phyloP scores from a whole-genome alignment of 1,140 invertebrate species.

The Marisa cornuarietis region DNA sequence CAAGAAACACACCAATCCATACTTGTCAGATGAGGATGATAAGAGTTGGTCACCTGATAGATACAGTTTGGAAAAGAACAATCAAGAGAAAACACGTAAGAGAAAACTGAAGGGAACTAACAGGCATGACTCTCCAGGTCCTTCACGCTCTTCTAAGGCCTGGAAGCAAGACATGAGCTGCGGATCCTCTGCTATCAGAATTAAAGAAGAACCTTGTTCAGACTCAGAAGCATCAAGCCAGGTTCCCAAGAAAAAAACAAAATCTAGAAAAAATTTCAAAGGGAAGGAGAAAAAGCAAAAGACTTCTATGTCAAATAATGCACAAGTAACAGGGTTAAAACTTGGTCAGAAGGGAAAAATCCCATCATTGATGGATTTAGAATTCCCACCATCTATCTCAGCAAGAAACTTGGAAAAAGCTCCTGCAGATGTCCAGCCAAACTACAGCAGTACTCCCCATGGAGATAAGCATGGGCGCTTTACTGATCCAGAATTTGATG shows the following conservation, averaged over 20 bases:
- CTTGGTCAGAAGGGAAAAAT: neutral
- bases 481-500: neutral
- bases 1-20: neutral
- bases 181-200: neutral
- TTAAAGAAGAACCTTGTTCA: neutral
- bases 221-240: neutral
- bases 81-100: neutral
- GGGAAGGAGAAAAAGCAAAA: slow-evolving; percentile 8
- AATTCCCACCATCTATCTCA: neutral
- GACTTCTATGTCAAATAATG: neutral
- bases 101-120: neutral
- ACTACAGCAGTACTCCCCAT: neutral
- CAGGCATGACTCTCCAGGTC: neutral
- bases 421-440: neutral
- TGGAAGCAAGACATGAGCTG: neutral
- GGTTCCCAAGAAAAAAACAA: slow-evolving; percentile 6
- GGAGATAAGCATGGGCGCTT: too few relatives aligned
- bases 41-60: neutral
- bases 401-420: neutral
- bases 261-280: slow-evolving; percentile 6
- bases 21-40: neutral
- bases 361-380: slow-evolving; percentile 2
- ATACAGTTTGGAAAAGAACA: neutral
- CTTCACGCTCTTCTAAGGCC: neutral
- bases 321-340: neutral